Base-by-base conservation (phyloP, 2,113 vertebrate genomes). In the Progne subis region DNA sequence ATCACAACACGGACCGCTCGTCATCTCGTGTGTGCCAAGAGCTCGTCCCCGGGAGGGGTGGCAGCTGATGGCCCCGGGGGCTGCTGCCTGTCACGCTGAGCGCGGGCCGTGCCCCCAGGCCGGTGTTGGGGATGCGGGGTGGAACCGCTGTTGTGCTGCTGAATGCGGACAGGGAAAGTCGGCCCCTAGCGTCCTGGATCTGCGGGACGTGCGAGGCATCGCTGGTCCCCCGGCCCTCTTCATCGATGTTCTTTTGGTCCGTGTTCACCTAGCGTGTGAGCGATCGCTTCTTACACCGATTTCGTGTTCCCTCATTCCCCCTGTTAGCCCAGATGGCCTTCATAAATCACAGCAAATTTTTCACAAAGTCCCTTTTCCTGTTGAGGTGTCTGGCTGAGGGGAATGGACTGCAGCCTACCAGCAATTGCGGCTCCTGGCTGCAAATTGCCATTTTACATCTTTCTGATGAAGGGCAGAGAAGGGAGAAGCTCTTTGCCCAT, bases 111-210 rank as follows among this genome's bases (percentile, higher is more conserved):
- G 13, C 3, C 60, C 32, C 37, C 28, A 8, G 16, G 2, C 3
- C 4, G 61, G 24, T 39, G n/a, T 5, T n/a, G 68, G 16, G 29
- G n/a, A 10, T 9, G n/a, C 39, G 7, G 19, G 19, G 23, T 17
- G 61, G 32, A 14, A n/a, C 18, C 19, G 32, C 60, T 46, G 11
- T 2, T 16, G 59, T 28, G 46, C 32, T 59, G 77, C n/a, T 13
- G 68, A 19, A 9, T 4, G 26, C 59, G 15, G 29, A 41, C 46
- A 3, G 60, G 37, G 82, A 39, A 12, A 24, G 8, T 9, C 2
- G 1, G 5, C 28, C 32, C 18, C 29, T 5, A 1, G 18, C 21
- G 26, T 6, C 43, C 6, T 26, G 57, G 17, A 7, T 28, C 10
- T 4, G 26, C 41, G 18, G 37, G 70, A 19, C n/a, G 1, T 23